These are phyloP conservation scores for Drosophila tsacasi DNA, from an alignment of 1,140 invertebrate genomes.

Conservation along the genomic window DNA sequence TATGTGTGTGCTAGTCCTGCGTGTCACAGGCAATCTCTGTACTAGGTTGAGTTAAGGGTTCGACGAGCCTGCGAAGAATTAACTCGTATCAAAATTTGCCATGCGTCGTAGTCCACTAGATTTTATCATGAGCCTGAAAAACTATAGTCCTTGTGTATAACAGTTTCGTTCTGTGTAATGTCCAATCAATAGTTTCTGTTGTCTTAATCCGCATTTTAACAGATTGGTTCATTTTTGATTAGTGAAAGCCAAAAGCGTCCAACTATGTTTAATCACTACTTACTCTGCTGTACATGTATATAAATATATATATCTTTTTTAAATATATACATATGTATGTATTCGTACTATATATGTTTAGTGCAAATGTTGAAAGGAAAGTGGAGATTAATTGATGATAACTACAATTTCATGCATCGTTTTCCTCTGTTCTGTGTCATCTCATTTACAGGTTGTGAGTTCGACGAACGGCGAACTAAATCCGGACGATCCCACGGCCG, in stretches of 20 bases:
- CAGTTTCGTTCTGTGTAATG: constrained; percentile 35
- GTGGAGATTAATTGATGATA: constrained; percentile 7
- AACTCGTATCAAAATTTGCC: constrained; percentile 11
- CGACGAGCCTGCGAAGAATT: neutral
- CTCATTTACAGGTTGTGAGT: constrained; percentile 94
- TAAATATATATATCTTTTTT: constrained; percentile 15
- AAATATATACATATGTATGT: constrained; percentile 21
- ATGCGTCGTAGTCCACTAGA: constrained; percentile 11
- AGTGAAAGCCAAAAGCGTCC: constrained; percentile 56
- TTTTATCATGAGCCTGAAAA: constrained; percentile 2
- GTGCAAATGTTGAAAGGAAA: constrained; percentile 39
- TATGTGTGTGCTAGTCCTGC: constrained; percentile 41
- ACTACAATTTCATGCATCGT: constrained; percentile 11
- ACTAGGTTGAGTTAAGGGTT: constrained; percentile 15
- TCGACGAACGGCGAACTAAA: constrained; percentile 98
- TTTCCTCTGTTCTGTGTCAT: constrained; percentile 15
- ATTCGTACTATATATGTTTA: constrained; percentile 69
- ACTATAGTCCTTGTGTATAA: constrained; percentile 28
- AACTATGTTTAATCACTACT: constrained; percentile 62
- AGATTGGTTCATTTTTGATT: constrained; percentile 66
- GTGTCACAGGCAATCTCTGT: constrained; percentile 66
- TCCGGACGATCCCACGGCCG: constrained; percentile 97
- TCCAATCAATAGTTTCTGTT: constrained; percentile 24
- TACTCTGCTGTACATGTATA: constrained; percentile 24
- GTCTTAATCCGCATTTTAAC: constrained; percentile 24